Conservation (phyloP, 2,797 vertebrate species). For the Ataeniobius toweri region DNA sequence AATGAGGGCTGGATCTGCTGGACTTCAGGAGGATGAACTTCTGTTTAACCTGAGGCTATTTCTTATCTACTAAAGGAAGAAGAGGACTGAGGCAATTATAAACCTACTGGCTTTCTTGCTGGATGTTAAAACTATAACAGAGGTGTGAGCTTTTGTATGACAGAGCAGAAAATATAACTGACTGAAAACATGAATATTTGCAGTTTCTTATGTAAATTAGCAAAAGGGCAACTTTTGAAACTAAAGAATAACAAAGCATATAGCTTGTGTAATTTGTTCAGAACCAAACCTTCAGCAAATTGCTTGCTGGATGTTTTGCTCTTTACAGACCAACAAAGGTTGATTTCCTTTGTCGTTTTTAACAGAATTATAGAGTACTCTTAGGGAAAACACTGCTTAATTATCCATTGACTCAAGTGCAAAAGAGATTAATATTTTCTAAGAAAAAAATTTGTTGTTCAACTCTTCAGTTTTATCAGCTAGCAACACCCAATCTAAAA, state of each 20-base stretch:
- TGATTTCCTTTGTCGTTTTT: neutral
- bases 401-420: neutral
- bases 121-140: constrained; percentile 45
- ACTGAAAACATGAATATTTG: neutral
- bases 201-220: neutral
- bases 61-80: constrained; percentile 69
- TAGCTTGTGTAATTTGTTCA: neutral
- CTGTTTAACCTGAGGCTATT: constrained; percentile 57
- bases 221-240: neutral
- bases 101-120: constrained; percentile 39
- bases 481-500: neutral
- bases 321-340: neutral
- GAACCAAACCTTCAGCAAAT: neutral
- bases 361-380: neutral
- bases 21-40: constrained; percentile 48
- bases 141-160: constrained; percentile 7
- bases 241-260: neutral
- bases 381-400: neutral
- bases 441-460: neutral
- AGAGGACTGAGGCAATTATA: constrained; percentile 50
- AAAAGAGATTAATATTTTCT: neutral
- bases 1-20: constrained; percentile 43
- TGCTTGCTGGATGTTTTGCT: neutral
- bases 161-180: constrained; percentile 8
- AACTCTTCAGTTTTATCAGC: neutral